phyloP scores from a whole-genome alignment of 2,888 invertebrate genomes.

The Xanthia togata region DNA sequence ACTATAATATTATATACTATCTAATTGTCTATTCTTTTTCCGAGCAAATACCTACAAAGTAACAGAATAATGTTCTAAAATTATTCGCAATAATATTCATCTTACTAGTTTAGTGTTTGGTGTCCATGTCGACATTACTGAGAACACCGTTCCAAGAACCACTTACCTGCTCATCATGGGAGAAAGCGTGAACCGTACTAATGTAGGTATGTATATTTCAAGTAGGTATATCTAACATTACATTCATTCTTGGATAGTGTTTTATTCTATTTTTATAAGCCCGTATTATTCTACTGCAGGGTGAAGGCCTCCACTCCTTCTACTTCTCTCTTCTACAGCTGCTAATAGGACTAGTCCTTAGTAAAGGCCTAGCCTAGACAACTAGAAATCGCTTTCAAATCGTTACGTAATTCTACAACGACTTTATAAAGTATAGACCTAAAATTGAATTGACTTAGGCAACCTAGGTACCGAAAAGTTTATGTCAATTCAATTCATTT shows the following conservation, averaged over 20 bases:
- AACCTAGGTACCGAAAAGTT: no score
- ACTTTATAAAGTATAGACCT: not conserved
- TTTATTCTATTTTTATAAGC: not conserved
- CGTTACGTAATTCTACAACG: not conserved
- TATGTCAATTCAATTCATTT: not conserved
- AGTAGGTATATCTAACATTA: not conserved
- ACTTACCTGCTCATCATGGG: constrained; percentile 31
- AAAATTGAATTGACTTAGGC: no score
- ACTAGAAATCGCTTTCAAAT: not conserved
- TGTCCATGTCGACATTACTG: constrained; percentile 3
- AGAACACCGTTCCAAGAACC: constrained; percentile 45
- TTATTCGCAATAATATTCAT: not conserved
- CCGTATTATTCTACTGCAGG: not conserved
- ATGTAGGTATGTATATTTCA: constrained; percentile 3
- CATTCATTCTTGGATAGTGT: not conserved
- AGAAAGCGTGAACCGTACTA: constrained; percentile 49
- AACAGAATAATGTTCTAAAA: no score
- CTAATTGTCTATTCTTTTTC: not conserved
- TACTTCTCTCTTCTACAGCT: not conserved
- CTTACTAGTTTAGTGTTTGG: not conserved
- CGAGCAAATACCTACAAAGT: no score
- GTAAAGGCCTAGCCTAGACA: no score
- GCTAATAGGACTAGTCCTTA: not conserved
- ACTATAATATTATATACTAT: not conserved
- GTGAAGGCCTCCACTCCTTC: not conserved